A percentile compares a stretch with the other conserved stretches of the same genome.
phyloP scores from a whole-genome alignment of 2,113 vertebrate species.

The Pituophis catenifer region DNA sequence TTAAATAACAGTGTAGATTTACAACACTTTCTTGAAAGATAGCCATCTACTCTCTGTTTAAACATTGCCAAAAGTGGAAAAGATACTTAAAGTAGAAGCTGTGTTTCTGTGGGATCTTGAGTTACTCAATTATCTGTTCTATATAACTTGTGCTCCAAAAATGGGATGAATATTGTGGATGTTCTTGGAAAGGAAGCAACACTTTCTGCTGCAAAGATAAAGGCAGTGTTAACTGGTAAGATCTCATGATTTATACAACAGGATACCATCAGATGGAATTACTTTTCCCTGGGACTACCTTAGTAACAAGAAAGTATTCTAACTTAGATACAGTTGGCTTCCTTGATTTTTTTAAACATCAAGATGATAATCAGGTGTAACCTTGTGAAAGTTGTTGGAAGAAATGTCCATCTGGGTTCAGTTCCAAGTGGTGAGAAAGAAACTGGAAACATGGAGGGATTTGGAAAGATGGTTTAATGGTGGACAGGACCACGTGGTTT shows the following conservation, averaged over 20 bases:
- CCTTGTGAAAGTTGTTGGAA: neutral
- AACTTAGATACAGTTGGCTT: neutral
- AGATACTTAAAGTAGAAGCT: neutral
- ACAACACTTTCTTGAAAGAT: neutral
- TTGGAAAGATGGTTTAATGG: too few relatives aligned
- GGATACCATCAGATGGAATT: neutral
- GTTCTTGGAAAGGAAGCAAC: neutral
- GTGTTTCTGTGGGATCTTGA: neutral
- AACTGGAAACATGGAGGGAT: too few relatives aligned
- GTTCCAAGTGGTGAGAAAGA: too few relatives aligned
- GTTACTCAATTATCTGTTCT: neutral
- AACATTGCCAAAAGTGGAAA: neutral
- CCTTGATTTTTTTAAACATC: neutral
- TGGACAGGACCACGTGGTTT: too few relatives aligned
- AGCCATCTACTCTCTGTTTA: neutral
- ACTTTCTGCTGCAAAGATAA: too few relatives aligned
- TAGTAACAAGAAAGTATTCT: neutral
- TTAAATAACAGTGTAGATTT: neutral
- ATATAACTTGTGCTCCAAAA: neutral
- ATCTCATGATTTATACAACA: neutral
- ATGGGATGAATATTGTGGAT: neutral
- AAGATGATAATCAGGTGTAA: neutral
- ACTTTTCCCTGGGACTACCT: neutral
- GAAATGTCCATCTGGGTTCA: too few relatives aligned
- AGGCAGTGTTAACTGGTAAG: too few relatives aligned